Percentiles rank a stretch among this genome's conserved stretches.
Conservation (phyloP, 2,888 invertebrate species). For the Tetragnatha montana region DNA sequence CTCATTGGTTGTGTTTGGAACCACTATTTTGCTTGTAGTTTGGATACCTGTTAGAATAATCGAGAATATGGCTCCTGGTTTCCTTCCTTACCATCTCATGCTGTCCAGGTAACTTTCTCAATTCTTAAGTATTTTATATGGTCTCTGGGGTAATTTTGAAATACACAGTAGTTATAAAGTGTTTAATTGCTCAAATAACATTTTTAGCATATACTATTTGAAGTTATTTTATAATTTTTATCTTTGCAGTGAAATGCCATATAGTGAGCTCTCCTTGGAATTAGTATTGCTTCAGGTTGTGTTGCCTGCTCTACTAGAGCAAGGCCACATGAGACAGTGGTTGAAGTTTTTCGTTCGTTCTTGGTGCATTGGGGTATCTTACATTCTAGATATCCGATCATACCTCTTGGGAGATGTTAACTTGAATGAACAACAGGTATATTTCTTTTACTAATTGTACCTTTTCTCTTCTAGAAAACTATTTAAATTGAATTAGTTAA, state of each 20-base stretch:
- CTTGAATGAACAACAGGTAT: slow-evolving; percentile 60
- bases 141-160: neutral
- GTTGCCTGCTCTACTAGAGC: slow-evolving; percentile 95
- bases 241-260: slow-evolving; percentile 78
- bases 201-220: neutral
- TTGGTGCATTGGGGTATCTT: slow-evolving; percentile 91
- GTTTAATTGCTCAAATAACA: neutral
- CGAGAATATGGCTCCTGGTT: slow-evolving; percentile 86
- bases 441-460: too few relatives aligned
- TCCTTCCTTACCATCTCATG: slow-evolving; percentile 95
- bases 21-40: slow-evolving; percentile 94
- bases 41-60: slow-evolving; percentile 95
- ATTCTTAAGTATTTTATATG: neutral
- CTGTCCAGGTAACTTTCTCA: slow-evolving; percentile 76
- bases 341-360: slow-evolving; percentile 87
- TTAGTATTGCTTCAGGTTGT: slow-evolving; percentile 93
- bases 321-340: slow-evolving; percentile 96
- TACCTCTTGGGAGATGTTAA: slow-evolving; percentile 88
- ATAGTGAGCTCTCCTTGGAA: slow-evolving; percentile 95
- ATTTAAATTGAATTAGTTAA: too few relatives aligned
- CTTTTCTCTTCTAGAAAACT: too few relatives aligned
- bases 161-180: neutral
- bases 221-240: slow-evolving; percentile 7
- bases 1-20: slow-evolving; percentile 96
- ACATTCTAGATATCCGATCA: slow-evolving; percentile 89